Percentiles rank a stretch among this genome's conserved stretches.
Conservation (phyloP, 1,140 invertebrate species). For the Melanaphis sacchari region DNA sequence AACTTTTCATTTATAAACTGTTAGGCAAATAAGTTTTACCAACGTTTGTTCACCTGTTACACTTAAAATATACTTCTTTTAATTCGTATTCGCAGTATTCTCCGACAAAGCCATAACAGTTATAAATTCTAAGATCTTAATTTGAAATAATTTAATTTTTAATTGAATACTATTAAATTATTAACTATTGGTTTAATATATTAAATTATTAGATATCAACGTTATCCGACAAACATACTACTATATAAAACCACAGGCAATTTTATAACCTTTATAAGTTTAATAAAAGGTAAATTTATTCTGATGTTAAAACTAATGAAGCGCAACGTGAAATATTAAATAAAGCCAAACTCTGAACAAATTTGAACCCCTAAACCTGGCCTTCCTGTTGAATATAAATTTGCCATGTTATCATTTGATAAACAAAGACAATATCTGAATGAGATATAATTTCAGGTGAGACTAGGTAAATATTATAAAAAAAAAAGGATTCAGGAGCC, state of each 20-base stretch:
- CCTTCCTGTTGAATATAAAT: neutral
- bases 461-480: neutral
- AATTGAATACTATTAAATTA: neutral
- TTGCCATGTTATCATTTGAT: no score
- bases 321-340: neutral
- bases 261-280: neutral
- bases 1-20: neutral
- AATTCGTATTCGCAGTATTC: neutral
- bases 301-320: no score
- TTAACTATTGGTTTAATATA: neutral
- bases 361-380: neutral
- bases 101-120: neutral
- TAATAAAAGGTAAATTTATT: neutral
- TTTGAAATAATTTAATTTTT: neutral
- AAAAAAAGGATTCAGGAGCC: neutral
- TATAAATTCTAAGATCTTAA: neutral
- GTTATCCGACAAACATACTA: neutral
- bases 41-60: neutral
- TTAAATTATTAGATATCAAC: neutral
- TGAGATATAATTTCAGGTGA: neutral
- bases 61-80: neutral
- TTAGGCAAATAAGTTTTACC: neutral
- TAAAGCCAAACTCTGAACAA: neutral
- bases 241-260: neutral
- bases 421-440: neutral